Evolutionary conservation across 1,140 invertebrate species (phyloP), one percentile per base, ranked within the genome.

Genomic region (Megathymus violae): DNA sequence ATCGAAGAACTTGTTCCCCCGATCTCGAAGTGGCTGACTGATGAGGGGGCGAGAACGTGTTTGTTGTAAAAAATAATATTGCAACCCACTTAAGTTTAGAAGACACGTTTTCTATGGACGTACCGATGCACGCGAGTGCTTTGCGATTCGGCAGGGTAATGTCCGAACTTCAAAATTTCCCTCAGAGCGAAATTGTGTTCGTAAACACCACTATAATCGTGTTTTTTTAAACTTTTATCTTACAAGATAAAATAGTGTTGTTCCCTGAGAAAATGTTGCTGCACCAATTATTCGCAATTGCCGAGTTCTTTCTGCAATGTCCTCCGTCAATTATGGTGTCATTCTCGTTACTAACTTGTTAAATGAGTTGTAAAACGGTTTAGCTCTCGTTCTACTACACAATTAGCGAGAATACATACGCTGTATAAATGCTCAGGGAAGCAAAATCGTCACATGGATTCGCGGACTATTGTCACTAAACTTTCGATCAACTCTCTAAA

Each of bases 261-360:
- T 77, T 71, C 74, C 79, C 69, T 66, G 27, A 31, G 9, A 78
- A 74, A 79, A 74, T 76, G 74, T 76, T 88, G 84, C 76, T 82
- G 71, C 66, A 62, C 75, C 78, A 82, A 84, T 84, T 84, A 80
- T 81, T 73, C 59, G 75, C 81, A 84, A 88, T 85, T 88, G 77
- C 56, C 56, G 64, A 59, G 50, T 74, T 80, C 71, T 79, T 80
- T 75, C 69, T 31, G 27, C 27, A 54, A 71, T 78, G 75, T 76
- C 60, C 71, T 74, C 69, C 58, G 63, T 76, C 78, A 84, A 85
- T 85, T 87, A 85, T 72, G 59, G 66, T 71, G 64, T 69, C 59
- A 46, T 11, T 58, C 44, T 73, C 70, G 63, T 74, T 80, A 62
- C 13, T 36, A 50, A 50, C 25, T 34, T 50, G 47, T 50, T 50